Conservation (phyloP, 2,888 invertebrate genomes). For the Zootermopsis nevadensis region DNA sequence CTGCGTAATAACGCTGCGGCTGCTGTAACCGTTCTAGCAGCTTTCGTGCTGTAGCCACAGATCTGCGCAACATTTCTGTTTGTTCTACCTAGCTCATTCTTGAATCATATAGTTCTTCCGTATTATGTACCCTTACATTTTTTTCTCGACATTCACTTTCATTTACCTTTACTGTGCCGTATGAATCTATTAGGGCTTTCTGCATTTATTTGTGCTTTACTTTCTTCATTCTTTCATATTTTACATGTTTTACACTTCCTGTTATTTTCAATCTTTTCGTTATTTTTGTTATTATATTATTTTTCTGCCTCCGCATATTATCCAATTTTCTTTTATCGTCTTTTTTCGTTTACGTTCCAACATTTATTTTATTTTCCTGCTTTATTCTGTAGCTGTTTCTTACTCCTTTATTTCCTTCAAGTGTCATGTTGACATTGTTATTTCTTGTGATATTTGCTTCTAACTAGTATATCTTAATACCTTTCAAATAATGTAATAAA, state of each 20-base stretch:
- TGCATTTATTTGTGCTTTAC: too few relatives aligned
- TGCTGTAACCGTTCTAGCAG: not conserved
- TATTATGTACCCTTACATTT: too few relatives aligned
- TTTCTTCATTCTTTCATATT: too few relatives aligned
- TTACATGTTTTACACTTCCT: too few relatives aligned
- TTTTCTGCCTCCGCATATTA: too few relatives aligned
- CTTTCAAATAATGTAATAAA: not conserved
- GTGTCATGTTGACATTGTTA: not conserved
- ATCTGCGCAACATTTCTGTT: not conserved
- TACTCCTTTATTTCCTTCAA: not conserved
- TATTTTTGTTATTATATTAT: too few relatives aligned
- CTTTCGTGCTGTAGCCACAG: not conserved
- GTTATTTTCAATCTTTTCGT: too few relatives aligned
- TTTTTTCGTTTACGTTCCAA: not conserved
- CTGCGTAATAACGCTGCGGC: not conserved
- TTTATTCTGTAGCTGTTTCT: not conserved
- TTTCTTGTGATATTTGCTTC: not conserved
- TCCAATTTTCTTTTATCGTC: too few relatives aligned
- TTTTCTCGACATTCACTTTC: too few relatives aligned
- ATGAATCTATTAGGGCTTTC: too few relatives aligned
- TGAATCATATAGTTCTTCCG: not conserved
- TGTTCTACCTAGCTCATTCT: not conserved
- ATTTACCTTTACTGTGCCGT: too few relatives aligned
- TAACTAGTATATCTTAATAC: not conserved
- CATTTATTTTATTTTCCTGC: not conserved